Percentiles rank a stretch among this genome's conserved stretches.
These are phyloP conservation scores for Dreissena rostriformis DNA, from an alignment of 1,140 invertebrate species.

Conservation along the genomic window DNA sequence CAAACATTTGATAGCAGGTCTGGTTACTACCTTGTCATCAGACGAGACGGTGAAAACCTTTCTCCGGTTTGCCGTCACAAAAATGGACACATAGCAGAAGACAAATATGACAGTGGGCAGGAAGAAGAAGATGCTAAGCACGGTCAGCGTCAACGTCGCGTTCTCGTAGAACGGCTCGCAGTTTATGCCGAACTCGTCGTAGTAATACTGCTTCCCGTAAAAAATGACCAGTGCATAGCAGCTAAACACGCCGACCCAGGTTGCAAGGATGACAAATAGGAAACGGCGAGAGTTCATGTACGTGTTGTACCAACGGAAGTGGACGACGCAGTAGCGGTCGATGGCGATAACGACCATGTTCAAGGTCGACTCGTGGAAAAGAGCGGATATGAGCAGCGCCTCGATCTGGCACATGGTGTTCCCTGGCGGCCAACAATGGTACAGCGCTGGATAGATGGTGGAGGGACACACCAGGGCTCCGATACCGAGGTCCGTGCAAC, in stretches of 20 bases:
- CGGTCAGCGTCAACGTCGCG: slow-evolving; percentile 40
- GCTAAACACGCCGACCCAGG: slow-evolving; percentile 56
- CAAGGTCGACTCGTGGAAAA: slow-evolving; percentile 96
- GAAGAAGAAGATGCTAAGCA: slow-evolving; percentile 59
- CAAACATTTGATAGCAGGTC: background rate
- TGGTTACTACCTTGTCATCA: slow-evolving; percentile 46
- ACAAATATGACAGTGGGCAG: slow-evolving; percentile 50
- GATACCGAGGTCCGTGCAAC: slow-evolving; percentile 59
- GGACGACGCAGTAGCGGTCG: slow-evolving; percentile 97
- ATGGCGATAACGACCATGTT: slow-evolving; percentile 97
- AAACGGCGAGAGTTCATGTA: slow-evolving; percentile 50
- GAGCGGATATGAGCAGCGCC: slow-evolving; percentile 88
- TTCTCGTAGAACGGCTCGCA: slow-evolving; percentile 60
- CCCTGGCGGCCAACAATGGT: slow-evolving; percentile 91
- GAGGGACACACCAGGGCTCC: slow-evolving; percentile 56
- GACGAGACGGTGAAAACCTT: slow-evolving; percentile 23
- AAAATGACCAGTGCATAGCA: slow-evolving; percentile 57
- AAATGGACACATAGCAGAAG: slow-evolving; percentile 56
- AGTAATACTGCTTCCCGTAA: slow-evolving; percentile 56
- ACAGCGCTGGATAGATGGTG: slow-evolving; percentile 53
- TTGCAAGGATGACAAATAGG: slow-evolving; percentile 37
- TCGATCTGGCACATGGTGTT: slow-evolving; percentile 92
- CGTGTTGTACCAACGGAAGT: slow-evolving; percentile 86
- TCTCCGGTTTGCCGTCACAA: slow-evolving; percentile 41
- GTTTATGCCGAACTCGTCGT: slow-evolving; percentile 59